A percentile compares a stretch with the other conserved stretches of the same genome.
Evolutionary conservation across 2,113 vertebrate genomes (phyloP).

Genomic region (Lepus europaeus): DNA sequence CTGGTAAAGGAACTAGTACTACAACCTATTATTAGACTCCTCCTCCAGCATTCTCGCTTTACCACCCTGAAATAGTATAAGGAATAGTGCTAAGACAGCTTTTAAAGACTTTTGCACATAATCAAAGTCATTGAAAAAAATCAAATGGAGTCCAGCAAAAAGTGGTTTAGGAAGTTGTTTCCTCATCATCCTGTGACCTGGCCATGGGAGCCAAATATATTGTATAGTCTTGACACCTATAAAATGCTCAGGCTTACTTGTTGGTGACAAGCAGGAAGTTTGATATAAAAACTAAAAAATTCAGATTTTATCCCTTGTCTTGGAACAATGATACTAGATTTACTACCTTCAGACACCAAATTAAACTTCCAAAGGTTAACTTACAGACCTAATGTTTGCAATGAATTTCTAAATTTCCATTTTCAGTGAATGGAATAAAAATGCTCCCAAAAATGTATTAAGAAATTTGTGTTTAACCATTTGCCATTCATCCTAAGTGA

Average conservation of each 20-base stretch:
- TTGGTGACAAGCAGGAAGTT: conserved; percentile 17
- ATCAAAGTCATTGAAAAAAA: conserved; percentile 8
- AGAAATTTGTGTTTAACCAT: conserved; percentile 17
- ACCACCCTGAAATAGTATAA: neutral
- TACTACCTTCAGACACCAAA: neutral
- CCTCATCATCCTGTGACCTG: conserved; percentile 46
- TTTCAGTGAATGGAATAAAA: conserved; percentile 3
- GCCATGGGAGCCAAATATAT: neutral
- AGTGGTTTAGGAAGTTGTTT: conserved; percentile 38
- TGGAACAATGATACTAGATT: neutral
- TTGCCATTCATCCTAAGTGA: neutral
- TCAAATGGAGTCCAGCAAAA: conserved; percentile 4
- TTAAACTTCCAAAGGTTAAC: conserved; percentile 22
- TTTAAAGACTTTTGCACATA: conserved; percentile 45
- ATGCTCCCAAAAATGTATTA: conserved; percentile 30
- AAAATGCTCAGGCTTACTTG: neutral
- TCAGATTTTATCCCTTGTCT: conserved; percentile 17
- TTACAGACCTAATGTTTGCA: conserved; percentile 17
- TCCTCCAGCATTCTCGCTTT: neutral
- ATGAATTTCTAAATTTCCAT: conserved; percentile 23
- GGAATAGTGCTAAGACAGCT: neutral
- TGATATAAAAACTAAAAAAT: conserved; percentile 26
- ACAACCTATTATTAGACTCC: neutral
- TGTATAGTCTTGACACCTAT: neutral
- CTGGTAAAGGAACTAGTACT: conserved; percentile 10